Evolutionary conservation across 1,140 invertebrate species (phyloP).

Genomic region (Aradophagus sp.): DNA sequence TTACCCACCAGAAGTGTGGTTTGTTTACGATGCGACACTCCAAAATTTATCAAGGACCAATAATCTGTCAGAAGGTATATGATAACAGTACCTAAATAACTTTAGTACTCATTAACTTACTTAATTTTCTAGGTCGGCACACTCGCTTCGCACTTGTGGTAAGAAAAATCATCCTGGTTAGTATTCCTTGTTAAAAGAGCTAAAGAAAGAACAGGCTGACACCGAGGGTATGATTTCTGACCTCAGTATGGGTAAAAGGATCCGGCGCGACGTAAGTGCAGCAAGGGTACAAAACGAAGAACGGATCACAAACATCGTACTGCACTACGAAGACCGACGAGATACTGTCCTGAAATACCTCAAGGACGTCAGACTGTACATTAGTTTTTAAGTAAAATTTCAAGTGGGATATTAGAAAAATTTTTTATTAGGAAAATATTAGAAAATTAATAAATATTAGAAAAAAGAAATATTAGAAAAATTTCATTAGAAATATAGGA

Average conservation of each 20-base stretch:
- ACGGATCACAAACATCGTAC: not conserved
- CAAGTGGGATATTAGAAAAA: no score
- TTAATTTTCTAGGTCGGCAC: constrained; percentile 17
- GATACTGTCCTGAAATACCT: no score
- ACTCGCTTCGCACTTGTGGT: constrained; percentile 9
- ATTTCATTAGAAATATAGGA: no score
- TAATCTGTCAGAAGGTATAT: constrained; percentile 6
- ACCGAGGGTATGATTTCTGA: constrained; percentile 1
- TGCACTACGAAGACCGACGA: not conserved
- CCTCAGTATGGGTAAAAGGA: constrained; percentile 1
- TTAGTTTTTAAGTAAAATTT: no score
- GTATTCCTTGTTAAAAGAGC: constrained; percentile 2
- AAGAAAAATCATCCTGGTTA: constrained; percentile 10
- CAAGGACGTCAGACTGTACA: no score
- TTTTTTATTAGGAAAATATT: no score
- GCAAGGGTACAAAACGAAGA: not conserved
- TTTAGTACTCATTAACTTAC: no score
- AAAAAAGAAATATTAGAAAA: no score
- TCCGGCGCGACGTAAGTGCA: not conserved
- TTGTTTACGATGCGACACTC: constrained; percentile 1
- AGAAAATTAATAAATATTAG: no score
- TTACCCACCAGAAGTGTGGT: constrained; percentile 2
- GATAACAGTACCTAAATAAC: no score
- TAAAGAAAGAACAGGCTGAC: constrained; percentile 5
- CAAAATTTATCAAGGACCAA: constrained; percentile 7